A percentile compares a stretch with the other conserved stretches of the same genome.
Evolutionary conservation across 2,113 vertebrate genomes (phyloP).

Genomic region (Siphamia tubifer): DNA sequence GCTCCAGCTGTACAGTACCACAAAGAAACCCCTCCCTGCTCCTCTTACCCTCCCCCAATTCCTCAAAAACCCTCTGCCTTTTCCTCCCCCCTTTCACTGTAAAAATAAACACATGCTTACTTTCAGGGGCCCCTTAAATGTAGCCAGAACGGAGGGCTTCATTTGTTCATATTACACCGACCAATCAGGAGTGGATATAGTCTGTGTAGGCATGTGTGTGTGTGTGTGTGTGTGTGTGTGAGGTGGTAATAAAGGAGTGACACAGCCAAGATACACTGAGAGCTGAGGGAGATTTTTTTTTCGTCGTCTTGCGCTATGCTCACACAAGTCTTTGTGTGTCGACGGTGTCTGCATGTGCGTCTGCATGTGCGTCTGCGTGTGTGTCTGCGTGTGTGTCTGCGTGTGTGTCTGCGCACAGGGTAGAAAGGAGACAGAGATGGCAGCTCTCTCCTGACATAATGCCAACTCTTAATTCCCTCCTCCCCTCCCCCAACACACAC

Average conservation of each 20-base stretch:
- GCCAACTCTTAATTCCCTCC: constrained; percentile 77
- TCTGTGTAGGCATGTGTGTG: constrained; percentile 29
- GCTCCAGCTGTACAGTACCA: constrained; percentile 70
- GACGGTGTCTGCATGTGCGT: background rate
- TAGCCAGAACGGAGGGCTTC: constrained; percentile 54
- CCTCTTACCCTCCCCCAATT: constrained; percentile 65
- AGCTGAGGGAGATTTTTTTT: constrained; percentile 12
- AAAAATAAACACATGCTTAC: constrained; percentile 83
- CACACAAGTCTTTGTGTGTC: constrained; percentile 47
- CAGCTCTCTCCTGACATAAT: constrained; percentile 74
- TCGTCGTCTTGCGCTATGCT: constrained; percentile 27
- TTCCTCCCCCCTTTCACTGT: constrained; percentile 59
- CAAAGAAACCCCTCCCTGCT: constrained; percentile 71
- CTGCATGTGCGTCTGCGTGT: constrained; percentile 4
- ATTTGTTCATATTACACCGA: constrained; percentile 49
- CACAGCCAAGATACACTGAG: constrained; percentile 32
- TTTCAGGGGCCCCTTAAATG: constrained; percentile 77
- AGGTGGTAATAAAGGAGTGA: constrained; percentile 36
- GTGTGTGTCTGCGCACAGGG: constrained; percentile 1
- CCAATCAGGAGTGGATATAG: constrained; percentile 42
- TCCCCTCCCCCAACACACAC: constrained; percentile 65
- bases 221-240: background rate
- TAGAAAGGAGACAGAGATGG: constrained; percentile 53
- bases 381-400: constrained; percentile 1
- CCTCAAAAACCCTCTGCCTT: constrained; percentile 54